A percentile compares a stretch with the other conserved stretches of the same genome.
Evolutionary conservation across 1,140 invertebrate species (phyloP).

Genomic region (Harpegnathos saltator): DNA sequence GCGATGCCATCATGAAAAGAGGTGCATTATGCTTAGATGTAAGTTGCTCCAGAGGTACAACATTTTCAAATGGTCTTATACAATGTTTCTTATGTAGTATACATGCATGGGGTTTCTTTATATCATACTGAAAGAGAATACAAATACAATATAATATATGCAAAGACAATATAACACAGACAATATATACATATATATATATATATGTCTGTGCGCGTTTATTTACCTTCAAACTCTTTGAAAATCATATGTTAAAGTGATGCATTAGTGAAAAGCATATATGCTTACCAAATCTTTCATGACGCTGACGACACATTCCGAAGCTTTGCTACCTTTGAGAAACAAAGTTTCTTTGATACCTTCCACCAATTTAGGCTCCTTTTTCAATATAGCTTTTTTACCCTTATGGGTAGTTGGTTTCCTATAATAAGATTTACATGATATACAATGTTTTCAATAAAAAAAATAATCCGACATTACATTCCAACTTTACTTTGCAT

Average conservation of each 20-base stretch:
- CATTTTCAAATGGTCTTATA: conserved; percentile 94
- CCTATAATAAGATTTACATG: conserved; percentile 83
- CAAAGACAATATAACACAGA: too few species aligned
- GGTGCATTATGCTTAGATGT: conserved; percentile 95
- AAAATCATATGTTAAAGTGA: neutral
- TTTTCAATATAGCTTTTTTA: conserved; percentile 92
- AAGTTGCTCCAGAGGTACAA: conserved; percentile 93
- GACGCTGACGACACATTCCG: conserved; percentile 90
- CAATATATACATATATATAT: too few species aligned
- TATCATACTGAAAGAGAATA: conserved; percentile 87
- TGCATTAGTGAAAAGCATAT: neutral
- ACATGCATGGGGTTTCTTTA: conserved; percentile 94
- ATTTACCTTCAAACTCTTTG: neutral
- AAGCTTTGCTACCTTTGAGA: conserved; percentile 94
- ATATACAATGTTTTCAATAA: conserved; percentile 29
- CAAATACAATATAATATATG: too few species aligned
- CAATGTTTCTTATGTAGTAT: conserved; percentile 94
- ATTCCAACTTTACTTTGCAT: too few species aligned
- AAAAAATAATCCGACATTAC: too few species aligned
- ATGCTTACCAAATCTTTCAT: conserved; percentile 94
- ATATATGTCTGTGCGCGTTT: conserved; percentile 51
- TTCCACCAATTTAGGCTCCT: conserved; percentile 96
- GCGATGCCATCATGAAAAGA: conserved; percentile 95
- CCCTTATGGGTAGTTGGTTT: conserved; percentile 96
- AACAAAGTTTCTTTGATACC: conserved; percentile 94